Evolutionary conservation across 2,113 vertebrate genomes (phyloP).

Genomic region (Empidonax alnorum): DNA sequence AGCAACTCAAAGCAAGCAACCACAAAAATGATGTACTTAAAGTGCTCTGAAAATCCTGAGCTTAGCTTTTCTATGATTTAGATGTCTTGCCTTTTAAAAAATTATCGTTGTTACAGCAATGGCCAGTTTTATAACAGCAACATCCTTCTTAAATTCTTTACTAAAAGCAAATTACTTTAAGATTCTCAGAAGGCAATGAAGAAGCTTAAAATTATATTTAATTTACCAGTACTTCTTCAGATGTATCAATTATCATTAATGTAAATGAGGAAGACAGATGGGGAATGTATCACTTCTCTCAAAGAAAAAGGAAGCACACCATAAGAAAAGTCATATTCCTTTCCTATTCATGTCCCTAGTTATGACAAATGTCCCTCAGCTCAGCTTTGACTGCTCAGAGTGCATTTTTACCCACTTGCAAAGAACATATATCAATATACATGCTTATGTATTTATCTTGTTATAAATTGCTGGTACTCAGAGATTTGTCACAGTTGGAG

Average conservation of each 20-base stretch:
- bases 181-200: slow-evolving; percentile 4
- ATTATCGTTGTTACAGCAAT: not conserved
- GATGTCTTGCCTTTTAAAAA: slow-evolving; percentile 39
- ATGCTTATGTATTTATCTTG: not conserved
- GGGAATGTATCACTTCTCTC: not conserved
- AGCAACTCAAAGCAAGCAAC: slow-evolving; percentile 50
- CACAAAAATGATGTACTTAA: slow-evolving; percentile 46
- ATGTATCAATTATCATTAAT: not conserved
- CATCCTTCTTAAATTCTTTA: not conserved
- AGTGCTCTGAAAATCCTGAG: slow-evolving; percentile 43
- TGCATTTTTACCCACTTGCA: not conserved
- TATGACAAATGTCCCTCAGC: not conserved
- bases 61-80: slow-evolving; percentile 53
- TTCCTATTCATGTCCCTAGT: not conserved
- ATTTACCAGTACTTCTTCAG: slow-evolving; percentile 24
- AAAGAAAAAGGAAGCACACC: not conserved
- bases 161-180: slow-evolving; percentile 34
- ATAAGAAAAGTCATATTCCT: not conserved
- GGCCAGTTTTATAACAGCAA: not conserved
- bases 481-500: not conserved
- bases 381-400: not conserved
- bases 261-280: not conserved
- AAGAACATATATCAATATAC: not conserved
- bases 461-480: not conserved
- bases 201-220: slow-evolving; percentile 23